phyloP scores from a whole-genome alignment of 2,113 vertebrate species.

The Cyanoderma ruficeps region DNA sequence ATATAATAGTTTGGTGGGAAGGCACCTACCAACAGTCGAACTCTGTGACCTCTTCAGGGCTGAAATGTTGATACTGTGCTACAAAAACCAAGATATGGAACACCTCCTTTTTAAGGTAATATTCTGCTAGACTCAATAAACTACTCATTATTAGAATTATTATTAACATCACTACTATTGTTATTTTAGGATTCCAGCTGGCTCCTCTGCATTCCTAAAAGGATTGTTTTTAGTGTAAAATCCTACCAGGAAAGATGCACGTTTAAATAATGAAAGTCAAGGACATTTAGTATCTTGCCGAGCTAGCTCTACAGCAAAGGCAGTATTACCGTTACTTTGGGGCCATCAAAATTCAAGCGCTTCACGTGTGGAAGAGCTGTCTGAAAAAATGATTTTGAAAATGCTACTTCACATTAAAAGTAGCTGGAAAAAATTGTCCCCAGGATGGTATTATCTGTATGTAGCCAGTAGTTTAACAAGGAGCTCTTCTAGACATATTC shows the following conservation, averaged over 20 bases:
- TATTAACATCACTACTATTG: neutral
- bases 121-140: neutral
- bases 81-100: neutral
- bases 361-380: neutral
- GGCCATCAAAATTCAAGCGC: conserved; percentile 12
- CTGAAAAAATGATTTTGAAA: conserved; percentile 34
- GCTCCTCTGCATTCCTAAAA: neutral
- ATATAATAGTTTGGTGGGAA: neutral
- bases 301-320: neutral
- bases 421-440: conserved; percentile 24
- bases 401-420: conserved; percentile 32
- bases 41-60: neutral
- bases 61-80: neutral
- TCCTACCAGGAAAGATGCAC: neutral
- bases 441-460: conserved; percentile 18
- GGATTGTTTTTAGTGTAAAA: neutral
- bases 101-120: neutral
- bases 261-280: conserved; percentile 3
- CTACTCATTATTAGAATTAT: neutral
- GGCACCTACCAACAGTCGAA: neutral
- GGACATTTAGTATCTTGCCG: neutral
- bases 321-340: neutral
- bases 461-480: conserved; percentile 17
- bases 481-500: neutral
- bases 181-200: neutral